Base-by-base conservation (phyloP, 1,140 invertebrate species). In the Calephelis nemesis region DNA sequence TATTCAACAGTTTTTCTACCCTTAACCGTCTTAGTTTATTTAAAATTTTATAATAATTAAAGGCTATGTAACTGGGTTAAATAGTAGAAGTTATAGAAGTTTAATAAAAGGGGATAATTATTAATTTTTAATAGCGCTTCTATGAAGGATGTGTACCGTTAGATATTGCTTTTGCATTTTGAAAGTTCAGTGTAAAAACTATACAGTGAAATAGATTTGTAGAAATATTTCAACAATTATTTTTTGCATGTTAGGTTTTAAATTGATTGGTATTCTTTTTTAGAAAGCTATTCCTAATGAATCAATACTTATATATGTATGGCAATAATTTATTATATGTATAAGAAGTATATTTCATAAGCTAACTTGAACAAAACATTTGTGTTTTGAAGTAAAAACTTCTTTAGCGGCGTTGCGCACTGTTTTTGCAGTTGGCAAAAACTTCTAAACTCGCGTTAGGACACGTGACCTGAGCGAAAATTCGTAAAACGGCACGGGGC, bases 1-100 rank as follows among this genome's bases (percentile, higher is more conserved):
- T 66, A 58, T 66, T 66, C 65, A 65, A 65, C 64, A 63, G 65
- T 52, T 58, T 42, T 66, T 66, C 54, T 66, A 58, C 65, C 40
- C 52, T 42, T 66, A 58, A 42, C 42, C 65, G 65, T 52, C 13
- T 47, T 15, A 54, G 40, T 66, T 66, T 66, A 58, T 58, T 58
- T 54, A 58, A 66, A 65, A 66, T 58, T 58, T 66, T 58, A 66
- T 66, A 66, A 47, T 63, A 63, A 63, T 66, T 54, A 66, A 40
- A 40, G 40, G 42, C 30, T 45, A 54, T 66, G 65, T 66, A 58
- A 66, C 47, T 39, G 48, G 63, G 19, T 30, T 49, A 65, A 65
- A 49, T 64, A 65, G 30, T 65, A 47, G 47, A 10, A 65, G 13
- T 39, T 39, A 19, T 64, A 10, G 12, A 48, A 48, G 42, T 48